These are phyloP conservation scores for Cyaniris semiargus DNA, from an alignment of 2,888 invertebrate genomes.

Conservation along the genomic window DNA sequence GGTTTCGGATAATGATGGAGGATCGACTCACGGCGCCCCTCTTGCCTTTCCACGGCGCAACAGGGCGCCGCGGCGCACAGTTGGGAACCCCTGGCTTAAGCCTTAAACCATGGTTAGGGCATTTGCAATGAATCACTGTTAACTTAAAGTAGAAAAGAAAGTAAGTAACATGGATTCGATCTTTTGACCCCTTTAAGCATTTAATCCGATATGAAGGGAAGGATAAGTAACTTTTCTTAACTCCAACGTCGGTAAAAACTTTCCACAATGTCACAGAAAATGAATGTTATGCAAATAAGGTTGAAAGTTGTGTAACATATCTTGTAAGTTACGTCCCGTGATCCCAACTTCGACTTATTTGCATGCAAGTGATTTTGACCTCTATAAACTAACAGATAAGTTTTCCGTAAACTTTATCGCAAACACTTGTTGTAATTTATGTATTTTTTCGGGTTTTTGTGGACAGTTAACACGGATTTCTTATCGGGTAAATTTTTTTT, in stretches of 20 bases:
- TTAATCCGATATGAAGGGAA: constrained; percentile 4
- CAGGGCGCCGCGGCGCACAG: too few relatives aligned
- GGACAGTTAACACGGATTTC: constrained; percentile 33
- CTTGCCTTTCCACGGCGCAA: too few relatives aligned
- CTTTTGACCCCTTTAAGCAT: neutral
- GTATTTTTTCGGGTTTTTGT: constrained; percentile 46
- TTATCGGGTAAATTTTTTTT: constrained; percentile 17
- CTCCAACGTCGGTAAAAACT: constrained; percentile 32
- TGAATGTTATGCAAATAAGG: constrained; percentile 44
- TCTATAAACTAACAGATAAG: constrained; percentile 65
- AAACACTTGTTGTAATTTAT: constrained; percentile 73
- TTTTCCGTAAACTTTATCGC: constrained; percentile 64
- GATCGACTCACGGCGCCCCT: too few relatives aligned
- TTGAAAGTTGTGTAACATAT: constrained; percentile 29
- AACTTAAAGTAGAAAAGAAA: neutral
- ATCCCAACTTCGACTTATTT: constrained; percentile 44
- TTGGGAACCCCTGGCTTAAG: too few relatives aligned
- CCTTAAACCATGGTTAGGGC: too few relatives aligned
- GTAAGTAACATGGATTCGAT: neutral
- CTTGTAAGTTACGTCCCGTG: constrained; percentile 27
- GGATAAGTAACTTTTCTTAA: constrained; percentile 17
- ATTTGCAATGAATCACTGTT: neutral
- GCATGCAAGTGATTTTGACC: constrained; percentile 60
- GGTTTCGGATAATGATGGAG: too few relatives aligned
- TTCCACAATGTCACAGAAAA: constrained; percentile 24